Evolutionary conservation across 2,797 vertebrate species (phyloP).

Genomic region (Eulemur coronatus): DNA sequence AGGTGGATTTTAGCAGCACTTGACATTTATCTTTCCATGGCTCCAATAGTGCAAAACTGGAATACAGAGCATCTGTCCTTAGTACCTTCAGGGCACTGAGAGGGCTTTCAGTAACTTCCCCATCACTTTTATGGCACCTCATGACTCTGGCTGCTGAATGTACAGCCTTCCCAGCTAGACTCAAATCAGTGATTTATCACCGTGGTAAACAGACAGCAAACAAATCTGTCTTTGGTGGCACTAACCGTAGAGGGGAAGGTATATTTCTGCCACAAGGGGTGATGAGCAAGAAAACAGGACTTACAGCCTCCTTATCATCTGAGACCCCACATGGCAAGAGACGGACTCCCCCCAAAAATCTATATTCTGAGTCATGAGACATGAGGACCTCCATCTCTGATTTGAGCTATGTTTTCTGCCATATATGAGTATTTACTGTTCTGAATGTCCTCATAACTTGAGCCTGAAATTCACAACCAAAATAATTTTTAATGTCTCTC

Average conservation of each 20-base stretch:
- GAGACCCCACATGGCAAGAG: neutral
- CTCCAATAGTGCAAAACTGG: neutral
- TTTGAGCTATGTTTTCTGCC: neutral
- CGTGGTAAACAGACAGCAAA: conserved; percentile 39
- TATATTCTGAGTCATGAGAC: neutral
- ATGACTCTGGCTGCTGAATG: neutral
- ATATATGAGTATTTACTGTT: neutral
- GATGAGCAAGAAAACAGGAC: neutral
- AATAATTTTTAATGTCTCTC: neutral
- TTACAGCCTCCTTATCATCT: neutral
- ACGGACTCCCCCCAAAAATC: neutral
- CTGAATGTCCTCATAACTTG: neutral
- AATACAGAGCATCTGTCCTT: neutral
- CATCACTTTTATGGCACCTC: neutral
- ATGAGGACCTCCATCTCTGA: neutral
- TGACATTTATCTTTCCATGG: conserved; percentile 52
- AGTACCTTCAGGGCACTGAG: neutral
- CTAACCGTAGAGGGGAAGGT: neutral
- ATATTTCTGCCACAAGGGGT: neutral
- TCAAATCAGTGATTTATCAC: conserved; percentile 1
- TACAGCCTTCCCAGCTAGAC: neutral
- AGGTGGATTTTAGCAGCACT: conserved; percentile 36
- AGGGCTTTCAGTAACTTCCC: neutral
- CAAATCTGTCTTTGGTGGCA: conserved; percentile 11
- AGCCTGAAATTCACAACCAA: neutral